These are phyloP conservation scores for Diarsia dahlii DNA, from an alignment of 2,888 invertebrate genomes.

Conservation along the genomic window DNA sequence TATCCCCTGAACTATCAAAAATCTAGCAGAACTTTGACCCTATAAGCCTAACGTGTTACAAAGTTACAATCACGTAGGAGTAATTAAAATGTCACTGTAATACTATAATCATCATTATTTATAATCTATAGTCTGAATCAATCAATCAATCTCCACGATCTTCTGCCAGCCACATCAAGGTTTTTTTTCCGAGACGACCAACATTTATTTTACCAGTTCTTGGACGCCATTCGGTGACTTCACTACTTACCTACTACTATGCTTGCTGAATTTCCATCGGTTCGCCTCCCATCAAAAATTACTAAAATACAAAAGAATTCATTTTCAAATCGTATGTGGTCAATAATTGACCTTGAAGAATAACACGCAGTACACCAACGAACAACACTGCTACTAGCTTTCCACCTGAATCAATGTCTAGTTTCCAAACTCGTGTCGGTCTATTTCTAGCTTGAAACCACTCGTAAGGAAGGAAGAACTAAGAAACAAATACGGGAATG, in stretches of 20 bases:
- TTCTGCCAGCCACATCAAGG: no score
- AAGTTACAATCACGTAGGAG: neutral
- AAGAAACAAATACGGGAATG: slow-evolving; percentile 21
- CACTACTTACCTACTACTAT: neutral
- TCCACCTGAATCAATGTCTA: slow-evolving; percentile 13
- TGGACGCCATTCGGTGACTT: no score
- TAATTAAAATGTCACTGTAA: neutral
- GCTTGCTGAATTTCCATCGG: neutral
- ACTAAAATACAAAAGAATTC: no score
- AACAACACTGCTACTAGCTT: neutral
- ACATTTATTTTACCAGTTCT: no score
- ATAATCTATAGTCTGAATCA: no score
- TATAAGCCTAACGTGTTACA: neutral
- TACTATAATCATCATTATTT: no score
- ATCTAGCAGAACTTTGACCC: neutral
- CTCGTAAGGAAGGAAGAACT: slow-evolving; percentile 8
- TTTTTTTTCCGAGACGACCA: no score
- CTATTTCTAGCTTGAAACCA: neutral
- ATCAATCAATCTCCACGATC: no score
- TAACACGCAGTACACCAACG: neutral
- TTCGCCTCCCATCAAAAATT: no score
- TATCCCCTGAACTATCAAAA: neutral
- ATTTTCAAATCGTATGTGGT: neutral
- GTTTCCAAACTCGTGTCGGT: neutral
- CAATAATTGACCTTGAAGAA: neutral